Evolutionary conservation across 2,888 invertebrate genomes (phyloP), one percentile per base, ranked within the genome.

Genomic region (Chrysomela aeneicollis): DNA sequence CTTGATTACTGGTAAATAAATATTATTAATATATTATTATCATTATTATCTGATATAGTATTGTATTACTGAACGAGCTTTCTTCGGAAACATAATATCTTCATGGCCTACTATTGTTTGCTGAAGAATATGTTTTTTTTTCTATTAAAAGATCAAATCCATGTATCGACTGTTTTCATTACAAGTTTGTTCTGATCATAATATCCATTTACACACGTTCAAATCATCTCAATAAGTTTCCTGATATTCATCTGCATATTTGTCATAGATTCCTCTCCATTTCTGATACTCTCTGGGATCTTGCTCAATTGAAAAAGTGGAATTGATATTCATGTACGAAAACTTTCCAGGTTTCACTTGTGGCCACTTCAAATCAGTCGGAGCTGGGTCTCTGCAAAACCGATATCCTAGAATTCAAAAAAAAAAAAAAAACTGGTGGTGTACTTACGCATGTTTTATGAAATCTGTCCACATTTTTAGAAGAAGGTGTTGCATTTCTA

Each of bases 231-330:
- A 63, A 21, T 58, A 63, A 1, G 63, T 63, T 46, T 42, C 42
- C 32, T 63, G 63, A 9, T 42, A 10, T 12, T 64, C 30, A 30
- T 64, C 61, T 1, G 60, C 64, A 42, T 61, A 60, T 50, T 64
- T 18, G n/a, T 60, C 46, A 15, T 49, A 61, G 4, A 64, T 9
- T 12, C 10, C 2, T 17, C 42, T 53, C 55, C 63, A 63, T 18
- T 50, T 15, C 6, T 42, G 30, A 30, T 51, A 58, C 18, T 51
- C 30, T 35, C 32, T 57, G 10, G 59, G 59, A 53, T 59, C 19
- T 17, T 22, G 15, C 35, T 49, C 12, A 4, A 59, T 52, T 6
- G 17, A 1, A n/a, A 63, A 49, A 22, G 37, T 47, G 10, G 21
- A 1, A 46, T 22, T 21, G 15, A 63, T 63, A 50, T 63, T 32